phyloP scores from a whole-genome alignment of 2,888 invertebrate species.

The Argyresthia goedartella region DNA sequence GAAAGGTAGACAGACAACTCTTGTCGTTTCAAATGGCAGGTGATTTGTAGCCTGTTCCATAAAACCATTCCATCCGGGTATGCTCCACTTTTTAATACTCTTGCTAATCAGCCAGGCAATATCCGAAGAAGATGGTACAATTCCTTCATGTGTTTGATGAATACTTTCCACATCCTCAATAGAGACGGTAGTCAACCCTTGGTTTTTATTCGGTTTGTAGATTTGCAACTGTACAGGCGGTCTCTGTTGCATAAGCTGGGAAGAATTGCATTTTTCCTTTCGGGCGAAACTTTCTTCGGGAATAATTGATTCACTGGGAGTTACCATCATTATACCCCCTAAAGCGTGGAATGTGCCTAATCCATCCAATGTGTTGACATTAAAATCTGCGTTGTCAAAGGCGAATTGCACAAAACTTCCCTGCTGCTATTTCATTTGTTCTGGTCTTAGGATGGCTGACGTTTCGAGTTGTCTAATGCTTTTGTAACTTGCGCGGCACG shows the following conservation, averaged over 20 bases:
- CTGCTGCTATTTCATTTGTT: background rate
- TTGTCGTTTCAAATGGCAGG: no score
- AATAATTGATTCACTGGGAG: background rate
- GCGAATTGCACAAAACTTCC: background rate
- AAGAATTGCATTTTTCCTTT: background rate
- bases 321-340: no score
- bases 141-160: background rate
- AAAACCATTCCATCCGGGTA: constrained; percentile 6
- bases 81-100: background rate
- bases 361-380: constrained; percentile 3
- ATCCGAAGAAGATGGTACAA: constrained; percentile 4
- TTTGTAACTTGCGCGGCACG: background rate
- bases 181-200: constrained; percentile 2
- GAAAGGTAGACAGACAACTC: no score
- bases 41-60: background rate
- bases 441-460: background rate
- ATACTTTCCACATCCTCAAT: constrained; percentile 4
- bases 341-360: no score
- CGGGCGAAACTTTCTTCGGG: background rate
- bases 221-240: background rate
- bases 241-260: background rate
- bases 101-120: constrained; percentile 5
- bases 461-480: background rate
- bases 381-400: constrained; percentile 1
- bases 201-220: background rate